Evolutionary conservation across 2,113 vertebrate genomes (phyloP), one percentile per base, ranked within the genome.

Genomic region (Macheiramphus alcinus): DNA sequence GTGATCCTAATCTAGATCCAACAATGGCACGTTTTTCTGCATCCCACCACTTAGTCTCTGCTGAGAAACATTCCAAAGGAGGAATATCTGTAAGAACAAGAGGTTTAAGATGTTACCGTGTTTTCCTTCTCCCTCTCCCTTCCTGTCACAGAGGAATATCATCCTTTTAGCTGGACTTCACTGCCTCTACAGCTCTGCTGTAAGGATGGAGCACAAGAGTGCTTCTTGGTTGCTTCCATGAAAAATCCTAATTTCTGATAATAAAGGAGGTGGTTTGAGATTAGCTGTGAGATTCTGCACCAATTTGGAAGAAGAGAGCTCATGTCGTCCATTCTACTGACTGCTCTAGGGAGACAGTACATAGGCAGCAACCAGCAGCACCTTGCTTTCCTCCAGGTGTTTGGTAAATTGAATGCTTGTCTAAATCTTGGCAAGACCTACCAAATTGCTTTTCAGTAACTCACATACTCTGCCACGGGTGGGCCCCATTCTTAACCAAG

Each of bases 401-500:
- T 79, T 31, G 47, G 67, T 36, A 65, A 94, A 72, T 5, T 9
- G 13, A 73, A 48, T 9, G 17, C 50, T 61, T 55, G 31, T 16
- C 42, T 62, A 53, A 86, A 34, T 16, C 40, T 40, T 36, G 34
- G 55, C 16, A 61, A 80, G 45, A 61, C 20, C 34, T 56, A 70
- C 12, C 19, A 42, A 83, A 53, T 0, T 56, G n/a, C 53, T 80
- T 4, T 48, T 88, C 40, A 72, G 48, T 48, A 86, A 52, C 22
- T 66, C n/a, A 52, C 22, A 34, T 0, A 25, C 36, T 62, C 59
- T 78, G 55, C 50, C 61, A 81, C 0, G 0, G 0, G 16, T 40
- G 45, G n/a, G 32, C 17, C 10, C 38, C 1, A 3, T 56, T 11
- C 59, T n/a, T 62, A 70, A 70, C 21, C 12, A 74, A 73, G 15